Evolutionary conservation across 2,888 invertebrate genomes (phyloP).

Genomic region (Pelosia muscerda): DNA sequence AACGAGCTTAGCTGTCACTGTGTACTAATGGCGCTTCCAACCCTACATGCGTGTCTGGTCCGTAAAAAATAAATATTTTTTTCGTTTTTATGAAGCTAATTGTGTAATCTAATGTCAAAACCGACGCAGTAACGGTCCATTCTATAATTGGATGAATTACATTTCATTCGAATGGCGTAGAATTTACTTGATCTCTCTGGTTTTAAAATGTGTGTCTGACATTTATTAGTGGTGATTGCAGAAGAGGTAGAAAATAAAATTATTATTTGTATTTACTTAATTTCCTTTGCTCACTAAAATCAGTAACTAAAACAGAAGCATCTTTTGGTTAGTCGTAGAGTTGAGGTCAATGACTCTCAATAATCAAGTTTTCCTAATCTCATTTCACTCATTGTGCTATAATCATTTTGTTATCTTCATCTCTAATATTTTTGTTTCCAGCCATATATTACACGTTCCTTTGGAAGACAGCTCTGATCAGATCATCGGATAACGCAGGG

Average conservation of each 20-base stretch:
- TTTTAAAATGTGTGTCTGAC: neutral
- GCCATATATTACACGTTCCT: constrained; percentile 33
- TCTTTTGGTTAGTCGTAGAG: neutral
- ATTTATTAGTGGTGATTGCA: neutral
- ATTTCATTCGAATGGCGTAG: neutral
- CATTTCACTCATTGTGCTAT: constrained; percentile 3
- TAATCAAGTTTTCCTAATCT: neutral
- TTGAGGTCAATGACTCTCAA: neutral
- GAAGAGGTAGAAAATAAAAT: neutral
- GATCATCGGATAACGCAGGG: constrained; percentile 31
- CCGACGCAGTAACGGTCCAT: neutral
- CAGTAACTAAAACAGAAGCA: no score
- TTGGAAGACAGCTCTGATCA: constrained; percentile 35
- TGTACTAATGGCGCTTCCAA: no score
- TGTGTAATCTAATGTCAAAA: neutral
- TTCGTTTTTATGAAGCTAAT: no score
- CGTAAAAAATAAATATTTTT: no score
- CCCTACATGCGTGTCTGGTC: no score
- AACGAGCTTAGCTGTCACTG: no score
- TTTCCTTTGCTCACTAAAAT: neutral
- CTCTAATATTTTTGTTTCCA: constrained; percentile 34
- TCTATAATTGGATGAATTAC: neutral
- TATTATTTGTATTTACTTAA: neutral
- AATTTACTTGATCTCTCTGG: no score
- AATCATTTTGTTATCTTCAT: constrained; percentile 20